These are phyloP conservation scores for Eledone cirrhosa DNA, from an alignment of 2,888 invertebrate species.

Conservation along the genomic window DNA sequence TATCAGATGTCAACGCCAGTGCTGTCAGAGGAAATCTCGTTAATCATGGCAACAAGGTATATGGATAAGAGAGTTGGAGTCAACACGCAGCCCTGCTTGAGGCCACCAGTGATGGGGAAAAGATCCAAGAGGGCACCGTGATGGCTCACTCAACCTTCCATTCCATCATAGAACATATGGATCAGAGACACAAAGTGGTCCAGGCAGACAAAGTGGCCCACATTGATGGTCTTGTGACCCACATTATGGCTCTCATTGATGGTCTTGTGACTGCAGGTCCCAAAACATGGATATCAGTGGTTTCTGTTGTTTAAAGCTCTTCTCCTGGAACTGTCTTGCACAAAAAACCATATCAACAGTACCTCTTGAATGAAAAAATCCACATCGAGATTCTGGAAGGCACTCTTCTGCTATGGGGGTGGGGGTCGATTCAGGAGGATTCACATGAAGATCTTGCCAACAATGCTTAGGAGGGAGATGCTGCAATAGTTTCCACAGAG, in stretches of 20 bases:
- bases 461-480: background rate
- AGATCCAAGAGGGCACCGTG: fast-evolving
- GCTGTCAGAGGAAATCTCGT: background rate
- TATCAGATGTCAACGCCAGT: too few relatives aligned
- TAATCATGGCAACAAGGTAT: background rate
- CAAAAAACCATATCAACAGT: too few relatives aligned
- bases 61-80: background rate
- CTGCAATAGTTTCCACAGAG: background rate
- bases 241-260: background rate
- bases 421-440: too few relatives aligned
- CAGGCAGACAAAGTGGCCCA: background rate
- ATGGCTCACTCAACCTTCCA: too few relatives aligned
- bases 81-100: background rate
- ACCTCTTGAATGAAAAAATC: too few relatives aligned
- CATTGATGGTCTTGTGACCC: background rate
- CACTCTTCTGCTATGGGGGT: too few relatives aligned
- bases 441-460: too few relatives aligned
- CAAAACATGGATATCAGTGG: too few relatives aligned
- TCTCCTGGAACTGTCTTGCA: background rate
- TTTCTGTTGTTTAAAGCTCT: background rate
- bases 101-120: too few relatives aligned
- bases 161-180: background rate
- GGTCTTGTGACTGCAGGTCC: too few relatives aligned
- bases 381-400: too few relatives aligned
- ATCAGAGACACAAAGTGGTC: background rate